phyloP scores from a whole-genome alignment of 2,113 vertebrate genomes.

The Egretta garzetta region DNA sequence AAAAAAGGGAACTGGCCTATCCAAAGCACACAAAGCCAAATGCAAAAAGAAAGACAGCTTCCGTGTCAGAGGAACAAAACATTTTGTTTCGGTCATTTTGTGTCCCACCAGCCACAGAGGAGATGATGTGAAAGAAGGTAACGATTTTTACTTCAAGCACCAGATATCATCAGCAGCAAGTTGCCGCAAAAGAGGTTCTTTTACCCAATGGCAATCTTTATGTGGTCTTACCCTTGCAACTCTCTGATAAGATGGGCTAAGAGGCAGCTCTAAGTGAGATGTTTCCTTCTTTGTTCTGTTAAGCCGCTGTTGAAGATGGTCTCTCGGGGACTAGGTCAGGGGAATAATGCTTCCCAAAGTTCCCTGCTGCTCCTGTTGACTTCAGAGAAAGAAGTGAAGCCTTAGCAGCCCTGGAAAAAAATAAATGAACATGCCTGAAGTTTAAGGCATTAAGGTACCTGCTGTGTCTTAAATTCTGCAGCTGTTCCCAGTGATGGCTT shows the following conservation, averaged over 20 bases:
- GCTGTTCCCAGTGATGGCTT: background rate
- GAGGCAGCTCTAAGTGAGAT: background rate
- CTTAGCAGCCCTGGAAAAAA: background rate
- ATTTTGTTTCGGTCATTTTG: fast-evolving
- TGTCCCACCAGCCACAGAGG: background rate
- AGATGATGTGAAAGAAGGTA: background rate
- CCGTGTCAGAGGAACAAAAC: background rate
- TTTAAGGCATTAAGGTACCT: background rate
- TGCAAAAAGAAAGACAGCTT: background rate
- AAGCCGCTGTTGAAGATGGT: background rate
- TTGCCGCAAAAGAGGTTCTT: background rate
- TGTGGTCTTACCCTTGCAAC: background rate
- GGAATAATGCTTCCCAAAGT: background rate
- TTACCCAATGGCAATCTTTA: background rate
- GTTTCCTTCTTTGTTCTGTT: background rate
- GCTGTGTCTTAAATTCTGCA: background rate
- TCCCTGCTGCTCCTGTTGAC: background rate
- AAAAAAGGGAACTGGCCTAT: background rate
- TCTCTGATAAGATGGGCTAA: background rate
- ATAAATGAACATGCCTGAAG: background rate
- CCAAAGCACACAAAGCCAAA: background rate
- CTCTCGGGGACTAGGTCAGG: background rate
- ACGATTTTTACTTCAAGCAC: background rate
- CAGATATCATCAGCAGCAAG: background rate
- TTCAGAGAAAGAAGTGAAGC: background rate